A percentile compares a stretch with the other conserved stretches of the same genome.
phyloP scores from a whole-genome alignment of 2,888 invertebrate genomes.

The Acanthosepion esculentum region DNA sequence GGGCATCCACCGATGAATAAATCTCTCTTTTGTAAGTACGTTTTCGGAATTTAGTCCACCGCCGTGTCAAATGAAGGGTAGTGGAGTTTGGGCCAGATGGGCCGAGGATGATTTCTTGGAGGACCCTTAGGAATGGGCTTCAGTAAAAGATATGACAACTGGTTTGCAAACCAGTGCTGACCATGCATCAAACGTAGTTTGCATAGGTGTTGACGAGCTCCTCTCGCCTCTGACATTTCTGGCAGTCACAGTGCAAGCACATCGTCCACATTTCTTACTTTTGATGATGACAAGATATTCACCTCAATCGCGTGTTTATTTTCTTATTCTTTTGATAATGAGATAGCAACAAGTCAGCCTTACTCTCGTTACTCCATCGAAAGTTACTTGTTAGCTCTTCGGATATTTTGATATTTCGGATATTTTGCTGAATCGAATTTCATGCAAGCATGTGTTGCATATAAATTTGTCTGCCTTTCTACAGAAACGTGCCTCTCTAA shows the following conservation, averaged over 20 bases:
- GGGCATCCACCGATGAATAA: slow-evolving; percentile 21
- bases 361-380: too few relatives aligned
- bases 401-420: too few relatives aligned
- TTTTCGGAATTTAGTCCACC: background rate
- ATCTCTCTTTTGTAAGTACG: background rate
- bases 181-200: background rate
- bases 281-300: background rate
- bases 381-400: too few relatives aligned
- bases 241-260: background rate
- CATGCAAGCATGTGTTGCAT: too few relatives aligned
- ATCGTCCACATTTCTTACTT: background rate
- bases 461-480: too few relatives aligned
- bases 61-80: background rate
- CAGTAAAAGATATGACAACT: background rate
- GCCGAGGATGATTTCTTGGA: background rate
- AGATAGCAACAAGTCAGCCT: too few relatives aligned
- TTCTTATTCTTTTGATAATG: background rate
- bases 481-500: too few relatives aligned
- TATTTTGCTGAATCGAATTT: too few relatives aligned
- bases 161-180: background rate
- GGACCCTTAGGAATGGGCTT: background rate
- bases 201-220: background rate
- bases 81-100: background rate
- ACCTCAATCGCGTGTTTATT: background rate
- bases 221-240: background rate